Evolutionary conservation across 2,797 vertebrate genomes (phyloP), one percentile per base, ranked within the genome.

Genomic region (Taenioides sp.): DNA sequence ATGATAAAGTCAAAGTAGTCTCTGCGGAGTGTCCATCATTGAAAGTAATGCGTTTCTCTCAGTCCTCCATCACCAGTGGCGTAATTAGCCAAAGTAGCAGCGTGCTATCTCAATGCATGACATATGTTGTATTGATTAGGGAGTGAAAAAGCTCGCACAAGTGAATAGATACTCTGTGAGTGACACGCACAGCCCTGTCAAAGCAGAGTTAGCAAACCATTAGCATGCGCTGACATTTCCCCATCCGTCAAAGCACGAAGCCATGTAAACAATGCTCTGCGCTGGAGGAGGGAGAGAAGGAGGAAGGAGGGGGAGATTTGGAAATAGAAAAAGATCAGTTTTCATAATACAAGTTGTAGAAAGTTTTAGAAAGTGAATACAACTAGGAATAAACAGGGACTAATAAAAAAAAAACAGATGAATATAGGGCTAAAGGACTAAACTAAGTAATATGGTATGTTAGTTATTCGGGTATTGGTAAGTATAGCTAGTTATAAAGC

Each of bases 171-270:
- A 79, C 82, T 67, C 78, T 80, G 87, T 92, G 91, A 93, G 61
- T 89, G 91, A 89, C 85, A 74, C 6, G 67, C 20, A 28, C 62
- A 71, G 74, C 27, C 74, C 77, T 71, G 82, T 89, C 83, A 74
- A 77, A 79, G 84, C 83, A 82, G 85, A 81, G 82, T 89, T 88
- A 91, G 74, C 68, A 27, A 71, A 64, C 74, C 73, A 93, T 93
- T 94, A 93, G 91, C 87, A 94, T 94, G 89, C 90, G 63, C 55
- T 93, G 92, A 93, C 92, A 94, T 94, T 94, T 93, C 80, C 82
- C 74, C 81, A 72, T 87, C 87, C 74, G 71, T 81, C 80, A 74
- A 89, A 89, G 84, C 86, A 70, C 65, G 80, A 72, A 77, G 82
- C 76, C 80, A 80, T 91, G 91, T 91, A 91, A 92, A 93, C 87